Base-by-base conservation (phyloP, 2,888 invertebrate genomes). In the Lycia hirtaria region DNA sequence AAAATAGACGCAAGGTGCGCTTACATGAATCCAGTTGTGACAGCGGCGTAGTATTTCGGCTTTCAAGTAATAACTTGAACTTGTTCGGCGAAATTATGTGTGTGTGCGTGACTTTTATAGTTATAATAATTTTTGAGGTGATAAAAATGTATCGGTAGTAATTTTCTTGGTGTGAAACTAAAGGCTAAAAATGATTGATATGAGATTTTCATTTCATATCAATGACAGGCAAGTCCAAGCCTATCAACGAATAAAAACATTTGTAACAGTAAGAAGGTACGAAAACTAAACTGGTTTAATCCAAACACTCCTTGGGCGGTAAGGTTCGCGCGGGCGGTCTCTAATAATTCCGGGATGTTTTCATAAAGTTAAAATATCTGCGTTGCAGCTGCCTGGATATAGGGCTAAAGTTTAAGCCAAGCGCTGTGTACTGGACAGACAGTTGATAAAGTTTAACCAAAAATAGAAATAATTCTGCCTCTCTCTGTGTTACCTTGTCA, bases 311-410 rank as follows among this genome's bases (percentile, higher is more conserved):
- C 24, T 4, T 1, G 24, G 19, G 9, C 26, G 35, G 30, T 38
- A 15, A 30, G 41, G 41, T 12, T 14, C 9, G 37, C 38, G 28
- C 38, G 33, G 32, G 44, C 54, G 26, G 14, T 35, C 38, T 40
- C 54, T 56, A 61, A 62, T 62, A 62, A 54, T 62, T 59, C 57
- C 37, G 50, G 52, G 49, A 49, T 64, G 61, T 64, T 62, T 64
- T 64, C 61, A 62, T 53, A 64, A 64, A 64, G 61, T 62, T 62
- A 41, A 64, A 61, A 60, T 64, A 62, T 62, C 49, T 64, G 45
- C 55, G 61, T 43, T 62, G 55, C 61, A 57, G 24, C 48, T 40
- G 19, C 26, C 37, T 47, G 24, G 28, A 41, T 55, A 22, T 44
- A 56, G 43, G 44, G 32, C 17, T 33, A 49, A 59, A 56, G 54